Evolutionary conservation across 2,113 vertebrate species (phyloP).

Genomic region (Oxyruncus cristatus): DNA sequence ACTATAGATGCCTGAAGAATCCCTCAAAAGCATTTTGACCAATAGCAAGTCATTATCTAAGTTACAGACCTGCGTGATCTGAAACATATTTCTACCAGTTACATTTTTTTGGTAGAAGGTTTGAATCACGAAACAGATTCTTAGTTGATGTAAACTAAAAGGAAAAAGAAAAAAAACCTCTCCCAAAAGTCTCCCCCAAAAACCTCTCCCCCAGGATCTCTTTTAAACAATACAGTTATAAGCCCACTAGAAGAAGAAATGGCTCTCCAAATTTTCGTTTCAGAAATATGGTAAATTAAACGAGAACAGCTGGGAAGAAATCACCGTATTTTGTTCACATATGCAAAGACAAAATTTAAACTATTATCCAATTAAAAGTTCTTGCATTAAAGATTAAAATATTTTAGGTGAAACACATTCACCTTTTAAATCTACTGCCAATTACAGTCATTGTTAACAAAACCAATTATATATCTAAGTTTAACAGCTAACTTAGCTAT

Average conservation of each 20-base stretch:
- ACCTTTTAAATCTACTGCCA: not conserved
- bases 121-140: not conserved
- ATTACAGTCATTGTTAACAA: not conserved
- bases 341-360: not conserved
- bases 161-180: not conserved
- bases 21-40: not conserved
- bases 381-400: not conserved
- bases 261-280: not conserved
- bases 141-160: not conserved
- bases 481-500: not conserved
- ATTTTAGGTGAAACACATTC: not conserved
- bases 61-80: not conserved
- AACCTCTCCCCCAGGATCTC: not conserved
- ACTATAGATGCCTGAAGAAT: not conserved
- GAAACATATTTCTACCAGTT: not conserved
- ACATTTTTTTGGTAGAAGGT: not conserved
- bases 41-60: not conserved
- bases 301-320: not conserved
- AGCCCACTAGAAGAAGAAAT: not conserved
- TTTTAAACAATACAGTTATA: not conserved
- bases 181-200: not conserved
- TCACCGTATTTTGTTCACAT: not conserved
- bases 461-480: not conserved
- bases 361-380: not conserved
- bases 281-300: not conserved